Conservation (phyloP, 1,140 invertebrate genomes). For the Cydia strobilella region DNA sequence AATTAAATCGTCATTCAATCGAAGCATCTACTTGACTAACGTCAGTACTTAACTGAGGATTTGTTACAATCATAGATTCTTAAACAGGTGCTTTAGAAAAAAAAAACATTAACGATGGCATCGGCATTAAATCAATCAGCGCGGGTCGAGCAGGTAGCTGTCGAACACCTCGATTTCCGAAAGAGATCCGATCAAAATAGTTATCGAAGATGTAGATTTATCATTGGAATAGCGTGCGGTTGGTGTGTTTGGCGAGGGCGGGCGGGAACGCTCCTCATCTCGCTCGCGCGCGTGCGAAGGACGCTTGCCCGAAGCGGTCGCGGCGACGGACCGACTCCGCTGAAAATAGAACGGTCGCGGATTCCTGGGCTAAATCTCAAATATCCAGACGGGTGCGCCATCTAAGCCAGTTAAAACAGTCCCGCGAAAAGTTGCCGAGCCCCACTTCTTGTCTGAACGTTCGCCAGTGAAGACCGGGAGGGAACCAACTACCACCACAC, state of each 20-base stretch:
- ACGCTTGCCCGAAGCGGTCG: constrained; percentile 50
- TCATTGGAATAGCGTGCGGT: constrained; percentile 59
- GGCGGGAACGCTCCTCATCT: constrained; percentile 69
- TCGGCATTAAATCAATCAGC: not conserved
- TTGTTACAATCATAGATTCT: not conserved
- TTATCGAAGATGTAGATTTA: constrained; percentile 77
- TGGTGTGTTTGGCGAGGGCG: constrained; percentile 39
- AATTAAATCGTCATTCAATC: not conserved
- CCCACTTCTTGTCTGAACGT: constrained; percentile 88
- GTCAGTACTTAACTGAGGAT: not conserved
- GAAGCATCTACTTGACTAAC: constrained; percentile 11
- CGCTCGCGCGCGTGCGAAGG: constrained; percentile 51
- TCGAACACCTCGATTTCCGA: constrained; percentile 52
- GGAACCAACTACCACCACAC: constrained; percentile 79
- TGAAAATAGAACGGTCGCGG: constrained; percentile 80
- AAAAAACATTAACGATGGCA: not conserved
- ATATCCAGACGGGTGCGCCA: constrained; percentile 83
- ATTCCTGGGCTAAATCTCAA: constrained; percentile 82
- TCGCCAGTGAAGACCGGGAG: constrained; percentile 84
- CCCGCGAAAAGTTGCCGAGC: constrained; percentile 82
- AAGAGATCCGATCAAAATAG: constrained; percentile 74
- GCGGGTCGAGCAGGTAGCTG: constrained; percentile 21
- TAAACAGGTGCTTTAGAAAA: not conserved
- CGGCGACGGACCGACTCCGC: constrained; percentile 65
- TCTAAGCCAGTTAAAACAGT: constrained; percentile 87